Percentiles rank a stretch among this genome's conserved stretches.
These are phyloP conservation scores for Dromococcyx pavoninus DNA, from an alignment of 2,797 vertebrate species.

Conservation along the genomic window DNA sequence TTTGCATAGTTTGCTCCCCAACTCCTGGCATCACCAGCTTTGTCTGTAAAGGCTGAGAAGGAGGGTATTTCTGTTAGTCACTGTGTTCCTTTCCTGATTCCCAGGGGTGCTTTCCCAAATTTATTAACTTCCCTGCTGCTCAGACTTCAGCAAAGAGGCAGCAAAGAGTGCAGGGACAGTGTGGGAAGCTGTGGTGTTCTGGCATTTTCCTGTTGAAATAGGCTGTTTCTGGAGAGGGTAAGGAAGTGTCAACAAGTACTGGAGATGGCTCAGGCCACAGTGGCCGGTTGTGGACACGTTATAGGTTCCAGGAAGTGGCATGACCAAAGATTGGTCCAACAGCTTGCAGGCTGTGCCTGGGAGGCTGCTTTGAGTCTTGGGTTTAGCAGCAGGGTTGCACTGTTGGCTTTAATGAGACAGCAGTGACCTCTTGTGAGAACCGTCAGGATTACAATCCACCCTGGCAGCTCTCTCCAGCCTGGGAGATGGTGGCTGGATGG, in stretches of 20 bases:
- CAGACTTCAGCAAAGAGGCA: accelerated
- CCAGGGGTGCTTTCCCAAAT: too few species aligned
- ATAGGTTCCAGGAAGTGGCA: neutral
- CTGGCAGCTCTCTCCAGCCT: neutral
- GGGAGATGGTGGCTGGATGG: neutral
- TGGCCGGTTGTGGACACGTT: neutral
- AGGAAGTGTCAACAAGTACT: neutral
- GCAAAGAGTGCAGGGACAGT: neutral
- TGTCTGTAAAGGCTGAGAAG: neutral
- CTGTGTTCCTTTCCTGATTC: neutral
- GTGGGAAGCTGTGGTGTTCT: neutral
- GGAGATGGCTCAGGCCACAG: neutral
- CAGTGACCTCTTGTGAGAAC: neutral
- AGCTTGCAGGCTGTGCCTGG: neutral
- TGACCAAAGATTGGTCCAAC: neutral
- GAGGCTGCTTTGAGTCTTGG: neutral
- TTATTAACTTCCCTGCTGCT: neutral
- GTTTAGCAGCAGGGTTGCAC: neutral
- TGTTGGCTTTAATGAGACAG: neutral
- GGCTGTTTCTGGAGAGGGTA: neutral
- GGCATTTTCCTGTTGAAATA: neutral
- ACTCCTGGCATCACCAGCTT: neutral
- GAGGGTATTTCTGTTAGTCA: neutral
- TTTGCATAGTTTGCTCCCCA: neutral
- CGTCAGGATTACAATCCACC: accelerated